Conservation (phyloP, 2,797 vertebrate species). For the Thalassophryne amazonica region DNA sequence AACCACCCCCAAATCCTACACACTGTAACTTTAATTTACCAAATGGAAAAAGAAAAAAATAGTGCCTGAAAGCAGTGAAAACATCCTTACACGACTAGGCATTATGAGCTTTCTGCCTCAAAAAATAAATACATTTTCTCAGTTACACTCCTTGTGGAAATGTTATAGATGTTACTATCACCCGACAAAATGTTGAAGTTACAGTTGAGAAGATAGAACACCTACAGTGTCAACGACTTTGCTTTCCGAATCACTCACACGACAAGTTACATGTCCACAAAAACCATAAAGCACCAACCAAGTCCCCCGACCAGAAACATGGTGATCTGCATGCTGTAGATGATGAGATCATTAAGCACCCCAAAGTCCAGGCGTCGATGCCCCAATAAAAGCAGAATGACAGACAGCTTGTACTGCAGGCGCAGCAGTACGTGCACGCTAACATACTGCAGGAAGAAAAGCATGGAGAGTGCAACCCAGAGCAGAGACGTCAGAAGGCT, state of each 20-base stretch:
- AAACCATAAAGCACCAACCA: conserved; percentile 99
- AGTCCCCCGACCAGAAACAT: conserved; percentile 96
- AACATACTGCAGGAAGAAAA: conserved; percentile 93
- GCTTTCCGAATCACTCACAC: neutral
- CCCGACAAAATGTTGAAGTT: neutral
- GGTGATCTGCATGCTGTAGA: conserved; percentile 95
- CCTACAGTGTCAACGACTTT: conserved; percentile 3
- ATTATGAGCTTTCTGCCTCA: too few relatives aligned
- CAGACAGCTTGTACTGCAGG: conserved; percentile 95
- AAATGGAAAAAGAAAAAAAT: too few relatives aligned
- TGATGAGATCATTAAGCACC: conserved; percentile 90
- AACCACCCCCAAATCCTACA: too few relatives aligned
- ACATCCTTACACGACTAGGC: too few relatives aligned
- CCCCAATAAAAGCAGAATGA: conserved; percentile 91
- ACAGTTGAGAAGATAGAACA: neutral
- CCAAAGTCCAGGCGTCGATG: conserved; percentile 92
- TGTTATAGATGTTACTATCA: too few relatives aligned
- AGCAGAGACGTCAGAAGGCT: conserved; percentile 95
- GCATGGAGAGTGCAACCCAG: conserved; percentile 89
- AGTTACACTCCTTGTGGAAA: too few relatives aligned
- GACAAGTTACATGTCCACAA: conserved; percentile 92
- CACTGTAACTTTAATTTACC: too few relatives aligned
- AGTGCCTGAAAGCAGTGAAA: too few relatives aligned
- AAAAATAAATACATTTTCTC: too few relatives aligned
- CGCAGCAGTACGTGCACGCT: conserved; percentile 89